phyloP scores from a whole-genome alignment of 2,888 invertebrate species.

The Orthosia gracilis region DNA sequence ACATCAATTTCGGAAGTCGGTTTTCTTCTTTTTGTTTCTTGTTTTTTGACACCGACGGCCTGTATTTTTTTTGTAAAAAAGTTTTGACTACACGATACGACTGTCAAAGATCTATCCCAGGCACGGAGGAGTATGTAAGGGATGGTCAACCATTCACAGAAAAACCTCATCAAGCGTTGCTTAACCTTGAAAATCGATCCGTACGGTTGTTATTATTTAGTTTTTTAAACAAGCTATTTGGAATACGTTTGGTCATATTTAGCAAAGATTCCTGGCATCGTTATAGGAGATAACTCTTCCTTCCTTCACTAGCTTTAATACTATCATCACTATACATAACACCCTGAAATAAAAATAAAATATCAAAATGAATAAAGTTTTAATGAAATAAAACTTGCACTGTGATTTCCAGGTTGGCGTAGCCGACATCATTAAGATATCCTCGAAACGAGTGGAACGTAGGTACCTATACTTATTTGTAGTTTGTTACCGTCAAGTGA shows the following conservation, averaged over 20 bases:
- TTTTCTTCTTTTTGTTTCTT: too few relatives aligned
- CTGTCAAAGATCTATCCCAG: too few relatives aligned
- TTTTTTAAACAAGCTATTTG: background rate
- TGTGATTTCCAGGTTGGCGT: constrained; percentile 54
- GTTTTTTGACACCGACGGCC: too few relatives aligned
- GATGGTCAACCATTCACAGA: too few relatives aligned
- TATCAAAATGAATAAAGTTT: constrained; percentile 62
- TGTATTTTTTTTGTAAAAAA: too few relatives aligned
- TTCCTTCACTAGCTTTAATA: background rate
- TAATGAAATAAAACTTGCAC: constrained; percentile 70
- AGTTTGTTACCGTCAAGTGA: constrained; percentile 30
- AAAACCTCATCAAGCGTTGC: too few relatives aligned
- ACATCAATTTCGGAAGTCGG: too few relatives aligned
- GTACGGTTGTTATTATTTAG: too few relatives aligned
- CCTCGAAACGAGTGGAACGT: constrained; percentile 23
- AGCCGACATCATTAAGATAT: constrained; percentile 57
- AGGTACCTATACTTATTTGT: constrained; percentile 18
- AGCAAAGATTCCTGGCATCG: background rate
- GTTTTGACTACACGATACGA: too few relatives aligned
- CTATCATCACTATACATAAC: background rate
- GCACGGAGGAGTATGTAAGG: too few relatives aligned
- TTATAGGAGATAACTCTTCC: background rate
- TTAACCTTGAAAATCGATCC: too few relatives aligned
- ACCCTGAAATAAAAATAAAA: constrained; percentile 16
- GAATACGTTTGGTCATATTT: background rate